Percentiles rank a stretch among this genome's conserved stretches.
Evolutionary conservation across 2,797 vertebrate species (phyloP).

Genomic region (Lagodon rhomboides): DNA sequence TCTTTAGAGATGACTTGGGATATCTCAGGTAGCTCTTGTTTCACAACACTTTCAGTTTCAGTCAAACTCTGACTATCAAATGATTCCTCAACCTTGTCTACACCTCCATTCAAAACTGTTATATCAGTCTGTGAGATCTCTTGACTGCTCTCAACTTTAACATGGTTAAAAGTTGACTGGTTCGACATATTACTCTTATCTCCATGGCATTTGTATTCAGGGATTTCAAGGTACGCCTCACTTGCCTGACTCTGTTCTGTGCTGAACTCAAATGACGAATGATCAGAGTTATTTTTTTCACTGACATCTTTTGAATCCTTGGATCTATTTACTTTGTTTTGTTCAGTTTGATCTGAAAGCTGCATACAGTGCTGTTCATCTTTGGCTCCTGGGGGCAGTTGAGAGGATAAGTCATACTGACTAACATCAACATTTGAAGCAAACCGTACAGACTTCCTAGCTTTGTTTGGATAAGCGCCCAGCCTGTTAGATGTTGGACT

Average conservation of each 20-base stretch:
- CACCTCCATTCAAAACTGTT: conserved; percentile 19
- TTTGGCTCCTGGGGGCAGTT: conserved; percentile 17
- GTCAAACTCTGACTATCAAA: conserved; percentile 12
- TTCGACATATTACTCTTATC: conserved; percentile 9
- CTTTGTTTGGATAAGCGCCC: conserved; percentile 50
- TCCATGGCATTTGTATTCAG: conserved; percentile 16
- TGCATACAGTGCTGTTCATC: conserved; percentile 13
- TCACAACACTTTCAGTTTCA: conserved; percentile 30
- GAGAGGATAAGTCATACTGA: conserved; percentile 9
- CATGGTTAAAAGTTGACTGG: not conserved
- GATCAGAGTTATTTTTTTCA: not conserved
- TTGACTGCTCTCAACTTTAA: conserved; percentile 15
- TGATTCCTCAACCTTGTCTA: conserved; percentile 25
- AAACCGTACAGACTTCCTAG: conserved; percentile 80
- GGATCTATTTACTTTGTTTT: conserved; percentile 14
- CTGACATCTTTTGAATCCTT: not conserved
- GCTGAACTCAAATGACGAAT: conserved; percentile 28
- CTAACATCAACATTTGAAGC: conserved; percentile 52
- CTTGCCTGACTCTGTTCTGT: conserved; percentile 23
- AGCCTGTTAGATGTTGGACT: conserved; percentile 19
- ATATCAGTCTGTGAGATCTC: conserved; percentile 25
- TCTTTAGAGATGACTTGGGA: conserved; percentile 13
- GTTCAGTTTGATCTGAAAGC: conserved; percentile 31
- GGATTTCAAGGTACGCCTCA: conserved; percentile 37
- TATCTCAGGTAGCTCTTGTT: conserved; percentile 31